Conservation (phyloP, 2,797 vertebrate species). For the Rhabdomys pumilio region DNA sequence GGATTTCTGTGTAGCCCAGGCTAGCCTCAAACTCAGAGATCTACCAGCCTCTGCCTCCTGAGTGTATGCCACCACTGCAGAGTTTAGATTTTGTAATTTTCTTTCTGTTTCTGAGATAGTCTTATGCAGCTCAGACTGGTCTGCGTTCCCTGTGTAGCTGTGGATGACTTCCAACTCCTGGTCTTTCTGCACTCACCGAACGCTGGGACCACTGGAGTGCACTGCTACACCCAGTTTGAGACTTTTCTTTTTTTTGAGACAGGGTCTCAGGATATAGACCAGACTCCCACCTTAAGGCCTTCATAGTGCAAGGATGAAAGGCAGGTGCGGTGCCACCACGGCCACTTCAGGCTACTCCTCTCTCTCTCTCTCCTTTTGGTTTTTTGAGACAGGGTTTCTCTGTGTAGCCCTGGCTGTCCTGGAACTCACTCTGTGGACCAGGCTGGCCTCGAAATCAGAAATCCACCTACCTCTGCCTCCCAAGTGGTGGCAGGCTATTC, state of each 20-base stretch:
- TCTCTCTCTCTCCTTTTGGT: too few species aligned
- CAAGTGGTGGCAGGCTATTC: background rate
- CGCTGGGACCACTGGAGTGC: background rate
- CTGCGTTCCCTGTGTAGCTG: background rate
- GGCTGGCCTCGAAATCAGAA: too few species aligned
- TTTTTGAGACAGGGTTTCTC: too few species aligned
- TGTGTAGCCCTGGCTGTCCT: too few species aligned
- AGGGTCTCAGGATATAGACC: background rate
- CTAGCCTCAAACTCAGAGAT: background rate
- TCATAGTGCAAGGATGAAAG: too few species aligned
- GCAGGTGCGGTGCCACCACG: rapidly evolving
- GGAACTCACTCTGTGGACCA: too few species aligned
- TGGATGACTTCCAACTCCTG: background rate
- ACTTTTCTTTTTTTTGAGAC: background rate
- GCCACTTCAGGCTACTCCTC: background rate
- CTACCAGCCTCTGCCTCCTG: background rate
- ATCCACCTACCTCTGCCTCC: too few species aligned
- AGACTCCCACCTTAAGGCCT: background rate
- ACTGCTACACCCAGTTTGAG: background rate
- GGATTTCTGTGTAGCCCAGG: background rate
- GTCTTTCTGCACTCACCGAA: background rate
- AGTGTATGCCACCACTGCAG: background rate
- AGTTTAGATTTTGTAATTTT: background rate
- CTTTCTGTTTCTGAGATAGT: background rate
- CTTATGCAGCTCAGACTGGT: background rate